Evolutionary conservation across 2,888 invertebrate species (phyloP).

Genomic region (Microctonus hyperodae): DNA sequence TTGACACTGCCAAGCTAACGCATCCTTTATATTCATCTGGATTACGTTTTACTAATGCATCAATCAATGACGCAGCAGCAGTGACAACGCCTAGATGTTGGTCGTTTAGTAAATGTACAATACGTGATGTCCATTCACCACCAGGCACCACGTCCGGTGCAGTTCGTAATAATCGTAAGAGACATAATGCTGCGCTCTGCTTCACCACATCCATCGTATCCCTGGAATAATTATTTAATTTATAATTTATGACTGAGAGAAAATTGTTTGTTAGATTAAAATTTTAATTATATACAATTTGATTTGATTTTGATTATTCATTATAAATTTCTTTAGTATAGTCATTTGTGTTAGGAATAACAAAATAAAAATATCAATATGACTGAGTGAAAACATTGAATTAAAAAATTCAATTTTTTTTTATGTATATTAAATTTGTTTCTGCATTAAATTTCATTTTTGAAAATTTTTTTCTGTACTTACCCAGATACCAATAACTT

Average conservation of each 20-base stretch:
- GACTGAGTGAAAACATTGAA: conserved; percentile 19
- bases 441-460: conserved; percentile 17
- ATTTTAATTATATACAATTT: too few species aligned
- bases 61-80: conserved; percentile 96
- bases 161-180: conserved; percentile 91
- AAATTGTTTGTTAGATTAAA: too few species aligned
- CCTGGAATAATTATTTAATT: too few species aligned
- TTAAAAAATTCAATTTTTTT: conserved; percentile 20
- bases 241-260: too few species aligned
- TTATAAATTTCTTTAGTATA: too few species aligned
- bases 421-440: conserved; percentile 7
- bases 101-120: conserved; percentile 98
- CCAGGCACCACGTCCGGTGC: conserved; percentile 96
- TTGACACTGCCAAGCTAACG: conserved; percentile 96
- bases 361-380: conserved; percentile 32
- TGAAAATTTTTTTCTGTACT: conserved; percentile 44
- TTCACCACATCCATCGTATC: conserved; percentile 99
- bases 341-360: conserved; percentile 43
- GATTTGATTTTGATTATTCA: too few species aligned
- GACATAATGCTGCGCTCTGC: conserved; percentile 97
- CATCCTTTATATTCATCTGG: conserved; percentile 99
- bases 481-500: conserved; percentile 97
- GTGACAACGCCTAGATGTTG: conserved; percentile 99
- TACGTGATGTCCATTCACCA: conserved; percentile 98
- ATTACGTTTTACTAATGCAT: conserved; percentile 97